Evolutionary conservation across 2,797 vertebrate genomes (phyloP), one percentile per base, ranked within the genome.

Genomic region (Harpagifer antarcticus): DNA sequence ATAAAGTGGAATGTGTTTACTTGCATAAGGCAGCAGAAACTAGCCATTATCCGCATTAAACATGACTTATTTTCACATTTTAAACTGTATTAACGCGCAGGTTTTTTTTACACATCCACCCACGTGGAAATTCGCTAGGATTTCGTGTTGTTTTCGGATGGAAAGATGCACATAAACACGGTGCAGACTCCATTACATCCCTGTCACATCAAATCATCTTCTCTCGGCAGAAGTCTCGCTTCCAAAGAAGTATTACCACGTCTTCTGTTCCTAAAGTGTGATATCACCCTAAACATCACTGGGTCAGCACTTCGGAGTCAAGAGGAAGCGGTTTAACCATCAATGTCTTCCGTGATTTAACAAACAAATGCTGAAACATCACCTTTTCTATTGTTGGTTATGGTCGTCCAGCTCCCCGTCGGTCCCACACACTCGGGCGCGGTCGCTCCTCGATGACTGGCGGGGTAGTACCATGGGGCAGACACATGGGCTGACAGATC

Each of bases 381-480:
- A 83, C 80, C 75, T 75, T 37, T 20, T 3, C 4, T 7, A 6
- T 3, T 45, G 23, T 37, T 0, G 20, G 1, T 40, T 2, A 4
- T 2, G 17, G 48, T 27, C 23, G 9, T 48, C 1, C 33, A n/a
- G 68, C 47, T 19, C 7, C 37, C 43, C 13, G 23, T 6, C 16
- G 0, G 48, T 2, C 16, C 49, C 49, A 23, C 13, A 23, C 54
- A 17, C 56, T 12, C 54, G 63, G 61, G 61, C 57, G 60, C 48
- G 57, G 76, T 75, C 79, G 42, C 74, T 69, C 33, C 74, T 62
- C 53, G 43, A 56, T 68, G 62, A 63, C 49, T 66, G 66, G 23
- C 19, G 19, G 55, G 4, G 72, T 20, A 6, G 44, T 27, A 4
- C 62, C 14, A 37, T 37, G 33, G 33, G 33, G 7, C 4, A 27